A percentile compares a stretch with the other conserved stretches of the same genome.
Evolutionary conservation across 2,888 invertebrate genomes (phyloP).

Genomic region (Melolontha melolontha): DNA sequence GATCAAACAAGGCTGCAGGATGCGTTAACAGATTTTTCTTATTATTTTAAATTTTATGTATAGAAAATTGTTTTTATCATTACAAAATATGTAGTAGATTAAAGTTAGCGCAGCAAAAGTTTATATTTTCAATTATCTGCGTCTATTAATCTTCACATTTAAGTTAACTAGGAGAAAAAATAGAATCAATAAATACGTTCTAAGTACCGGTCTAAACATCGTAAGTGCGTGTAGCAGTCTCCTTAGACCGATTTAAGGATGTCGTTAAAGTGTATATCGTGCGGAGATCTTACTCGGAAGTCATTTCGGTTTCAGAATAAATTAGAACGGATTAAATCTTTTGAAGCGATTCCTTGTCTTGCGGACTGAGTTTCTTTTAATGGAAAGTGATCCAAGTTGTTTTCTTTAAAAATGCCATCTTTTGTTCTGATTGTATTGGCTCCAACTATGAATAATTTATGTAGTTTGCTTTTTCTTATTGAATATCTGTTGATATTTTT

Average conservation of each 20-base stretch:
- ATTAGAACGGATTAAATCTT: conserved; percentile 60
- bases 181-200: conserved; percentile 46
- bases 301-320: conserved; percentile 60
- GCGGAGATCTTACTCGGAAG: conserved; percentile 61
- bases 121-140: conserved; percentile 41
- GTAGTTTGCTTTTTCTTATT: background rate
- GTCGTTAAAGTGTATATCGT: conserved; percentile 61
- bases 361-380: conserved; percentile 48
- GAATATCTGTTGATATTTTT: no score
- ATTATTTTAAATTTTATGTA: conserved; percentile 20
- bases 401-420: conserved; percentile 17
- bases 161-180: conserved; percentile 47
- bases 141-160: conserved; percentile 42
- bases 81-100: conserved; percentile 26
- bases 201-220: conserved; percentile 46
- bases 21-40: conserved; percentile 5
- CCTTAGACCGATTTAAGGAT: conserved; percentile 60
- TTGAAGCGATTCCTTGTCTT: conserved; percentile 52
- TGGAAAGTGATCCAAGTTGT: conserved; percentile 21
- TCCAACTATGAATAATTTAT: conserved; percentile 24
- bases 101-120: conserved; percentile 20
- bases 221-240: conserved; percentile 55
- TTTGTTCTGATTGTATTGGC: conserved; percentile 6
- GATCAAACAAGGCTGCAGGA: no score
- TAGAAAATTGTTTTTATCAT: conserved; percentile 23